Evolutionary conservation across 2,888 invertebrate species (phyloP), one percentile per base, ranked within the genome.

Genomic region (Horisme vitalbata): DNA sequence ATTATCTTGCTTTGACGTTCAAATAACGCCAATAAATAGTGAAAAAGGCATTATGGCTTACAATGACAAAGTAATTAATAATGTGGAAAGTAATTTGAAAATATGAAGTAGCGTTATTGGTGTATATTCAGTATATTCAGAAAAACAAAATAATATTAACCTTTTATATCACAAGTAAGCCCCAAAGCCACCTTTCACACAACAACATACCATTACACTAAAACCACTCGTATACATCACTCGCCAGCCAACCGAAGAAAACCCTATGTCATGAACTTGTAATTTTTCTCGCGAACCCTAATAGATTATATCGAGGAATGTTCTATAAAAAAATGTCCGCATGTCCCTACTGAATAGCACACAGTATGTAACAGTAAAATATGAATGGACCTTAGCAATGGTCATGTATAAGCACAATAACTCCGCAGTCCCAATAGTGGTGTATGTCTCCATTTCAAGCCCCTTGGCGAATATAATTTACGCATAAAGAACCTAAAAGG

Each of bases 381-480:
- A 84, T 81, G 78, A 81, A 83, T 75, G 70, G 70, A 63, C 61
- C 66, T 66, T 65, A 60, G 67, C 65, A 69, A 66, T 59, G 68
- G 67, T 66, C 74, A 73, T 77, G 71, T 71, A 75, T 53, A 75
- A 57, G 69, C 59, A 76, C 77, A 70, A 82, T 80, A 82, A 79
- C 82, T 83, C 75, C 57, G 55, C 35, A 49, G 71, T 86, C 88
- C 86, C 88, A 55, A 69, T 73, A 76, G 88, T 75, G 63, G 76
- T 68, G 79, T 88, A 79, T 78, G 83, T 89, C 85, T 86, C 86
- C 79, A 88, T 87, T 86, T 76, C 76, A 66, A 71, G 72, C 69
- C 83, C 82, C 84, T 69, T 51, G 60, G 81, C 72, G 84, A 75
- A 79, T 82, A 88, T 87, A 85, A 85, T 87, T 88, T 83, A 79